These are phyloP conservation scores for Apostichopus japonicus DNA, from an alignment of 35 echinoderm and acorn worm species.

Conservation along the genomic window DNA sequence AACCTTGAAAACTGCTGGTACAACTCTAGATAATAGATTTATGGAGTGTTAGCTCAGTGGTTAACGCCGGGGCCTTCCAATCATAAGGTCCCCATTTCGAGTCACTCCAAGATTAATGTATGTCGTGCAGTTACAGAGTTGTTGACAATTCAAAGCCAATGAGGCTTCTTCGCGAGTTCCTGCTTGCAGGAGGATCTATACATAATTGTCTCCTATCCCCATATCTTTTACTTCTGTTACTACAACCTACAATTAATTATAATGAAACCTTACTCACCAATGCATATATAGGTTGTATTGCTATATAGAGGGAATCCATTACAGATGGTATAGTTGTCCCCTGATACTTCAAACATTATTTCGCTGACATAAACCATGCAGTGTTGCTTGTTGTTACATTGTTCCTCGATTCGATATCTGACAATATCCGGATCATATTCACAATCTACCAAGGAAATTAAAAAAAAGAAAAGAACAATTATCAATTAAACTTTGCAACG, in stretches of 20 bases:
- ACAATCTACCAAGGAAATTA: constrained; percentile 64
- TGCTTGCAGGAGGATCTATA: too few species aligned
- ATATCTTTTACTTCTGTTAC: constrained; percentile 66
- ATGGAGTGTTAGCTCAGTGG: too few species aligned
- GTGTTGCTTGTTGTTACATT: constrained; percentile 88
- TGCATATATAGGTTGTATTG: constrained; percentile 70
- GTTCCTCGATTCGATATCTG: constrained; percentile 64
- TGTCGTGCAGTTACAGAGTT: too few species aligned
- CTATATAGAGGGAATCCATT: constrained; percentile 74
- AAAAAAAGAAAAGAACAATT: not conserved
- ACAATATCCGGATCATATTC: constrained; percentile 79
- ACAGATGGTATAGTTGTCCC: constrained; percentile 68
- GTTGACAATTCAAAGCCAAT: too few species aligned
- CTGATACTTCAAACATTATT: constrained; percentile 62
- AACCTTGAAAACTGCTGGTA: too few species aligned
- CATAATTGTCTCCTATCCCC: constrained; percentile 26
- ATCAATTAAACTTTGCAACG: too few species aligned
- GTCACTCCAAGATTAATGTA: too few species aligned
- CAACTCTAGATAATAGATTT: too few species aligned
- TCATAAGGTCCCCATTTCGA: too few species aligned
- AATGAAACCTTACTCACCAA: constrained; percentile 47
- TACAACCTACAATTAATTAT: not conserved
- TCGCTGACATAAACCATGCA: constrained; percentile 75
- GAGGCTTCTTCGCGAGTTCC: too few species aligned
- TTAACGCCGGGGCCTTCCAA: too few species aligned